These are phyloP conservation scores for Halictus ligatus DNA, from an alignment of 2,888 invertebrate species.

Conservation along the genomic window DNA sequence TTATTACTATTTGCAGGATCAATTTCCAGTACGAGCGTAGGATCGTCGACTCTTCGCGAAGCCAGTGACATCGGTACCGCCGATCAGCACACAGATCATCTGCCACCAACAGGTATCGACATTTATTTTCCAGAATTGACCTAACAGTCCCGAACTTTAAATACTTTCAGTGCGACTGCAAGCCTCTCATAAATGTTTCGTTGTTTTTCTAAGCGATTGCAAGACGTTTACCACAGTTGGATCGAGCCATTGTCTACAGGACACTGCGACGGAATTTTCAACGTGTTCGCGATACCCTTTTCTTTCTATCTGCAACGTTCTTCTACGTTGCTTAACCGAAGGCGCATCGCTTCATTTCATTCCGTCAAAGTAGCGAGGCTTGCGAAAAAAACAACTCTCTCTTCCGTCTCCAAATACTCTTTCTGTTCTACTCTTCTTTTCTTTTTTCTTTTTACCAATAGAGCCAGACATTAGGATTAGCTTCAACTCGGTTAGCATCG, in stretches of 20 bases:
- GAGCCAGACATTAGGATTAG: constrained; percentile 1
- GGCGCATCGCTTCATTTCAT: constrained; percentile 57
- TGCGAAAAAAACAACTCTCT: constrained; percentile 53
- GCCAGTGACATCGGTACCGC: constrained; percentile 71
- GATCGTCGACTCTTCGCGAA: constrained; percentile 80
- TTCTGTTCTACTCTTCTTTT: not conserved
- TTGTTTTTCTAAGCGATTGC: constrained; percentile 55
- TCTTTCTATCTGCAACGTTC: constrained; percentile 10
- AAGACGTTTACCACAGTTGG: constrained; percentile 80
- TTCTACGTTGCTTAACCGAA: constrained; percentile 32
- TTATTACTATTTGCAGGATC: constrained; percentile 74
- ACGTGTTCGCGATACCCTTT: constrained; percentile 24
- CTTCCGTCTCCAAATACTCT: not conserved
- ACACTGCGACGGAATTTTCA: constrained; percentile 70
- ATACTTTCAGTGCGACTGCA: constrained; percentile 66
- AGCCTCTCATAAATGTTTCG: constrained; percentile 70
- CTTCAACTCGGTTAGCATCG: constrained; percentile 26
- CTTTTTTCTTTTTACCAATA: not conserved
- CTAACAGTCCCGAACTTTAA: constrained; percentile 52
- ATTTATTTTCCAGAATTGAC: constrained; percentile 44
- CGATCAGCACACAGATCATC: constrained; percentile 75
- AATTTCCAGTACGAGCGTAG: constrained; percentile 79
- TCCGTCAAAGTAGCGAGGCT: constrained; percentile 63
- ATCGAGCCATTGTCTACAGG: constrained; percentile 83
- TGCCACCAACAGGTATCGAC: constrained; percentile 78